A percentile compares a stretch with the other conserved stretches of the same genome.
These are phyloP conservation scores for Myrmophylax atrothorax DNA, from an alignment of 2,113 vertebrate genomes.

Conservation along the genomic window DNA sequence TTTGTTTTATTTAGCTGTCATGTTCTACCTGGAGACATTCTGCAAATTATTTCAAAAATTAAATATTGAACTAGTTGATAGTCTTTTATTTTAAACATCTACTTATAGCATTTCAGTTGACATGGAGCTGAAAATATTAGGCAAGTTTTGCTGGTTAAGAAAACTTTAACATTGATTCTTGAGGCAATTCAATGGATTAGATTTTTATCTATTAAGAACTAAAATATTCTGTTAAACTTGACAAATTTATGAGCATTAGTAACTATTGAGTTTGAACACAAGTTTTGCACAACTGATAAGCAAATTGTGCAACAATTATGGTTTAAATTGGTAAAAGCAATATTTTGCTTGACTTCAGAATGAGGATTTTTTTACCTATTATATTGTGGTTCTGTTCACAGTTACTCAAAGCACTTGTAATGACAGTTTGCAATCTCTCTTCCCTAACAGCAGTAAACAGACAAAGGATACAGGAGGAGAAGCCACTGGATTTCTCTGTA, in stretches of 20 bases:
- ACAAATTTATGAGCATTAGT: neutral
- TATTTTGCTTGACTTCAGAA: neutral
- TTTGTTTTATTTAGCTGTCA: neutral
- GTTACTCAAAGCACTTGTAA: neutral
- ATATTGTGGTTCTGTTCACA: neutral
- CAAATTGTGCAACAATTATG: neutral
- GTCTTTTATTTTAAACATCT: neutral
- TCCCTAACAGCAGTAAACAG: neutral
- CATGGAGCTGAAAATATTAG: neutral
- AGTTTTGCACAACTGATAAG: neutral
- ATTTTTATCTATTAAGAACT: neutral
- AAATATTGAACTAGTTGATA: neutral
- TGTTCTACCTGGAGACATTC: neutral
- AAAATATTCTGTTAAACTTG: neutral
- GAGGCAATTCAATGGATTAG: neutral
- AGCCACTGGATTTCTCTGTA: neutral
- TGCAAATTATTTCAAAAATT: neutral
- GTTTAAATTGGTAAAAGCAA: neutral
- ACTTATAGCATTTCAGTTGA: accelerated
- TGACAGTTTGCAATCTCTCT: neutral
- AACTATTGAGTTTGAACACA: neutral
- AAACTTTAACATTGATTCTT: neutral
- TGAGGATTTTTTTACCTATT: neutral
- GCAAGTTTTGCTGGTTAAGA: neutral
- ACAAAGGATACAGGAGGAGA: neutral